A percentile compares a stretch with the other conserved stretches of the same genome.
These are phyloP conservation scores for Hylomyscus alleni DNA, from an alignment of 2,797 vertebrate genomes.

Conservation along the genomic window DNA sequence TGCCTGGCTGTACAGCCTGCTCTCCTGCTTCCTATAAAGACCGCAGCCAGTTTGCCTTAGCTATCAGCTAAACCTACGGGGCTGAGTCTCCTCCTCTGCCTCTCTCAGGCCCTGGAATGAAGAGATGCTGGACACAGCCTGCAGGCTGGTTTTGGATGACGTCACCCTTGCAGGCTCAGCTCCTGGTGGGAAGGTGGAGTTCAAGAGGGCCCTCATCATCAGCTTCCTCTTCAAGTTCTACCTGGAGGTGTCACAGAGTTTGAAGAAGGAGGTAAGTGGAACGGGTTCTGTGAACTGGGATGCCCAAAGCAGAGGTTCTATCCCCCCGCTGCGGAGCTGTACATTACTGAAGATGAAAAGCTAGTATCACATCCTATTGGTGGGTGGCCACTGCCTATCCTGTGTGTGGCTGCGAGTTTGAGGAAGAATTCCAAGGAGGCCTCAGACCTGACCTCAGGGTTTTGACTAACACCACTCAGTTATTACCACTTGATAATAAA, in stretches of 20 bases:
- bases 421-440: not conserved
- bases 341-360: not conserved
- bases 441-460: not conserved
- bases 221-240: conserved; percentile 89
- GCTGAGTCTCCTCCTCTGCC: not conserved
- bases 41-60: not conserved
- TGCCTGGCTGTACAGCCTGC: not conserved
- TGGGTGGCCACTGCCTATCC: not conserved
- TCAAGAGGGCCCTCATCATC: conserved; percentile 83
- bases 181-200: conserved; percentile 84
- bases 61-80: not conserved
- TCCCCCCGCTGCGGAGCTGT: not conserved
- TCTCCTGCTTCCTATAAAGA: not conserved
- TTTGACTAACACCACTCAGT: not conserved
- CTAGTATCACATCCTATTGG: not conserved
- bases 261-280: conserved; percentile 82
- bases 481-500: not conserved
- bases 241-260: conserved; percentile 80
- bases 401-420: not conserved
- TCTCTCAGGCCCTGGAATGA: conserved; percentile 85
- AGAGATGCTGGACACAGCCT: conserved; percentile 82
- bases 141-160: conserved; percentile 84
- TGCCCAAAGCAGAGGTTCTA: not conserved
- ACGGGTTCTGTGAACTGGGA: not conserved
- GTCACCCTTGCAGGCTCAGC: conserved; percentile 80